Percentiles rank a stretch among this genome's conserved stretches.
Evolutionary conservation across 2,888 invertebrate species (phyloP).

Genomic region (Capitulum mitella): DNA sequence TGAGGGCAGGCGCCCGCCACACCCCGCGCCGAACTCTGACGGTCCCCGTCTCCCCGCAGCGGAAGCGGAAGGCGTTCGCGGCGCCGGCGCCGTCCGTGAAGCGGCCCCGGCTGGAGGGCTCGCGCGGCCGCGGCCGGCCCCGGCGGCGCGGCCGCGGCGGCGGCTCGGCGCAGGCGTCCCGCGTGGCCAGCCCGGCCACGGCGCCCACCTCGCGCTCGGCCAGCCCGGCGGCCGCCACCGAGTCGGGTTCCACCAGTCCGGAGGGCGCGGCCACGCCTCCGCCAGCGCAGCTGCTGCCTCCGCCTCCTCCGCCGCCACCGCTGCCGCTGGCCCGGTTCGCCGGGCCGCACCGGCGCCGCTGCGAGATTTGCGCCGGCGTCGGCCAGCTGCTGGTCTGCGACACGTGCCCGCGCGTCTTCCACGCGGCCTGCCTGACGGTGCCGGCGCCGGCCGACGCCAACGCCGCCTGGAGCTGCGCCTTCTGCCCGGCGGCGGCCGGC

Average conservation of each 20-base stretch:
- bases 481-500: background rate
- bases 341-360: background rate
- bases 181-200: background rate
- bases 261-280: too few species aligned
- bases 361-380: background rate
- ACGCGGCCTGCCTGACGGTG: background rate
- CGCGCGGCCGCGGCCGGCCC: background rate
- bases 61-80: background rate
- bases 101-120: background rate
- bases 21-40: background rate
- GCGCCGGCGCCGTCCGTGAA: background rate
- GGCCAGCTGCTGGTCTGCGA: conserved; percentile 7
- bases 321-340: background rate
- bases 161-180: background rate
- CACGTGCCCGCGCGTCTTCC: conserved; percentile 12
- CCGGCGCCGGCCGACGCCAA: background rate
- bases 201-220: conserved; percentile 3
- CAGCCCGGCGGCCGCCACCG: background rate
- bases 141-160: background rate
- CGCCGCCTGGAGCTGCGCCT: background rate
- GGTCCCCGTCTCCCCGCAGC: background rate
- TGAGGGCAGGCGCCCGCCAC: background rate
- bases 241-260: background rate
- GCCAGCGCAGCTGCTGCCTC: background rate
- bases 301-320: background rate